Conservation (phyloP, 2,888 invertebrate genomes). For the Clusia tigrina region DNA sequence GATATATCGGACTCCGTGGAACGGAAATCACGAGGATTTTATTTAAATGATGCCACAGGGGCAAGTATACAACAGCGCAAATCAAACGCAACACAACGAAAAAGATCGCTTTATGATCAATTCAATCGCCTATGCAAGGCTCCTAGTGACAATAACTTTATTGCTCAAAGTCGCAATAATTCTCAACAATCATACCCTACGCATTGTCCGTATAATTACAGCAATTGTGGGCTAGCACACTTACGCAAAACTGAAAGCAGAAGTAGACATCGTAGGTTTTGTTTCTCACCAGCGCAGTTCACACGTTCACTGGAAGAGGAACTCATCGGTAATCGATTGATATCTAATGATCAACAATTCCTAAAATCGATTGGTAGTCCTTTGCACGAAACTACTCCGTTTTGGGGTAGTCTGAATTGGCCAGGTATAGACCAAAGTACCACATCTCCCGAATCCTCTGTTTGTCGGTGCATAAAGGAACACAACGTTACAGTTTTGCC, state of each 20-base stretch:
- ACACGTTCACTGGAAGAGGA: slow-evolving; percentile 21
- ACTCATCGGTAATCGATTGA: too few species aligned
- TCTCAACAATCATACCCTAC: neutral
- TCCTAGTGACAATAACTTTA: neutral
- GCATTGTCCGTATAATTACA: neutral
- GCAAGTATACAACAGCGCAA: neutral
- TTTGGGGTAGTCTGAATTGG: too few species aligned
- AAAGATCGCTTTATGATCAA: neutral
- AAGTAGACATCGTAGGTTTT: neutral
- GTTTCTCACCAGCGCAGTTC: neutral
- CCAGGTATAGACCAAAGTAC: too few species aligned
- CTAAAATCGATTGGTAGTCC: too few species aligned
- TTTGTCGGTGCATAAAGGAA: too few species aligned
- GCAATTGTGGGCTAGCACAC: neutral
- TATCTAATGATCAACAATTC: neutral
- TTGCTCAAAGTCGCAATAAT: neutral
- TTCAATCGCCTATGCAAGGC: neutral
- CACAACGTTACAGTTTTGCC: too few species aligned
- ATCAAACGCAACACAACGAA: neutral
- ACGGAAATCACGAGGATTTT: neutral
- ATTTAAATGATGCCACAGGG: neutral
- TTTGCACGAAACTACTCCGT: too few species aligned
- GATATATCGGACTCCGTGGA: slow-evolving; percentile 7
- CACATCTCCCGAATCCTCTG: too few species aligned
- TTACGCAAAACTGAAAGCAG: neutral